Percentiles rank a stretch among this genome's conserved stretches.
Evolutionary conservation across 2,797 vertebrate species (phyloP).

Genomic region (Austrolebias charrua): DNA sequence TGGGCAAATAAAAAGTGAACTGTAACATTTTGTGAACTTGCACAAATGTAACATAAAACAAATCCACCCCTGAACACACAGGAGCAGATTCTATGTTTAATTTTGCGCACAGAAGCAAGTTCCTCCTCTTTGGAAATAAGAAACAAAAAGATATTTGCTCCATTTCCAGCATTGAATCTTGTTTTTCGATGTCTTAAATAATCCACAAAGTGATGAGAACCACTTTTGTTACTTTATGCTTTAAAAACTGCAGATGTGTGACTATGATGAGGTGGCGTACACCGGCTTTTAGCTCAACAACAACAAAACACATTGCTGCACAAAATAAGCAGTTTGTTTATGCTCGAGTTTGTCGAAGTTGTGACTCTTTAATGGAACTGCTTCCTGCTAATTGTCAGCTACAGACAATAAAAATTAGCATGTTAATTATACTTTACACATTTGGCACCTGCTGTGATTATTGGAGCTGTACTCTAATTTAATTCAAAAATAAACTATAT

Average conservation of each 20-base stretch:
- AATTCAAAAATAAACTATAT: conserved; percentile 4
- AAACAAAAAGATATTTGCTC: too few relatives aligned
- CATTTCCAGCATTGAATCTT: too few relatives aligned
- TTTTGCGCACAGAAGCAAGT: too few relatives aligned
- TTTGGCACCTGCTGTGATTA: conserved; percentile 29
- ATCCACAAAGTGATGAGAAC: conserved; percentile 23
- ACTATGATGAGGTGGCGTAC: neutral
- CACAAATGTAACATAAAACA: too few relatives aligned
- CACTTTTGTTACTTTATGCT: conserved; percentile 12
- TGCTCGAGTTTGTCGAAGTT: conserved; percentile 11
- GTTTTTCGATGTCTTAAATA: neutral
- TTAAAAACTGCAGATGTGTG: conserved; percentile 18
- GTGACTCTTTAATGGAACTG: conserved; percentile 17
- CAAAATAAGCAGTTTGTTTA: neutral
- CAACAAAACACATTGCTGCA: neutral
- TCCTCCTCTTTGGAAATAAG: too few relatives aligned
- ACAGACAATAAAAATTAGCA: conserved; percentile 31
- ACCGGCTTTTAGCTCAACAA: conserved; percentile 5
- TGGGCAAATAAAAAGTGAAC: too few relatives aligned
- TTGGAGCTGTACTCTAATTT: conserved; percentile 30
- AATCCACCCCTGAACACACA: too few relatives aligned
- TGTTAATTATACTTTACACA: conserved; percentile 43
- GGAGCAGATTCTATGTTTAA: too few relatives aligned
- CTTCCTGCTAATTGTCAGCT: conserved; percentile 24
- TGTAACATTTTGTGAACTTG: too few relatives aligned